phyloP scores from a whole-genome alignment of 53 echinoderm and acorn worm genomes.

The Echinometra lucunter region DNA sequence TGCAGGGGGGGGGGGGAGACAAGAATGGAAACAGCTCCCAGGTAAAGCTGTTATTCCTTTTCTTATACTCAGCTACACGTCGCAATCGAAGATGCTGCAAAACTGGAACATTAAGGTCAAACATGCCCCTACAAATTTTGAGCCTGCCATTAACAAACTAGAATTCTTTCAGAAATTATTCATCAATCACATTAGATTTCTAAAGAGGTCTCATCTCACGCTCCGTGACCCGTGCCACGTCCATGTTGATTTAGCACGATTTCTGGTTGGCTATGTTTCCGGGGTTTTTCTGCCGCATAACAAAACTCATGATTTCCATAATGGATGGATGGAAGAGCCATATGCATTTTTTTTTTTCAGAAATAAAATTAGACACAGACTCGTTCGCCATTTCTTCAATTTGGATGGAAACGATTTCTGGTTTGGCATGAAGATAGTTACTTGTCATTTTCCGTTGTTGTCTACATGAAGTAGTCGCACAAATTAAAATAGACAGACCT shows the following conservation, averaged over 20 bases:
- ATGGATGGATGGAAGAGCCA: not conserved
- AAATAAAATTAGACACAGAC: not conserved
- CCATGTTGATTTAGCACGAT: not conserved
- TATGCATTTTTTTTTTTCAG: not conserved
- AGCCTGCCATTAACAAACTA: not conserved
- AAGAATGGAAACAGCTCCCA: not conserved
- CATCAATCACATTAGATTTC: not conserved
- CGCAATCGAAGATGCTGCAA: not conserved
- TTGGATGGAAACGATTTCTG: not conserved
- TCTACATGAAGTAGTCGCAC: not conserved
- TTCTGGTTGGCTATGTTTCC: slow-evolving; percentile 15
- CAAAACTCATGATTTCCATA: slow-evolving; percentile 26
- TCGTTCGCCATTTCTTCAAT: not conserved
- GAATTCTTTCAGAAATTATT: slow-evolving; percentile 31
- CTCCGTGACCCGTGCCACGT: not conserved
- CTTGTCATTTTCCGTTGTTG: not conserved
- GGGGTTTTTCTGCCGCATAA: not conserved
- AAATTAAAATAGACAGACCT: not conserved
- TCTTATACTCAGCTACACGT: not conserved
- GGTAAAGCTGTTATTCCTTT: not conserved
- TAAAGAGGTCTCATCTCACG: not conserved
- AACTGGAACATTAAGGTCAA: slow-evolving; percentile 55
- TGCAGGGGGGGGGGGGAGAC: not conserved
- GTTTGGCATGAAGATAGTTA: not conserved
- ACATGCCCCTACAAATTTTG: not conserved